phyloP scores from a whole-genome alignment of 2,113 vertebrate species.

The Apodemus sylvaticus region DNA sequence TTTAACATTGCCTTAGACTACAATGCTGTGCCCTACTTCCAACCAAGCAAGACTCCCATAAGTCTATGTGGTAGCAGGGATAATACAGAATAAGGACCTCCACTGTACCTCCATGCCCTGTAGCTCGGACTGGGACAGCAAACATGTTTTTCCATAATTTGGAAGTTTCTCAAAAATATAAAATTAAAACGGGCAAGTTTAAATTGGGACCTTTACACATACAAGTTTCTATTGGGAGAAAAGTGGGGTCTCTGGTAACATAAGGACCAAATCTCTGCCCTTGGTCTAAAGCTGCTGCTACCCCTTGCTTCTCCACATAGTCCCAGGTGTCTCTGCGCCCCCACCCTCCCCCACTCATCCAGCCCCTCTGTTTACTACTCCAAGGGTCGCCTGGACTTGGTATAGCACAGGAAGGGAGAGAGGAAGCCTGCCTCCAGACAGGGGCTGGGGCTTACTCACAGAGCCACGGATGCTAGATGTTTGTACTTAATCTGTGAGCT shows the following conservation, averaged over 20 bases:
- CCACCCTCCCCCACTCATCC: not conserved
- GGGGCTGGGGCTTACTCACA: not conserved
- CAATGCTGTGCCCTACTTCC: not conserved
- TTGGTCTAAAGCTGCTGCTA: not conserved
- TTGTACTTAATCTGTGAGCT: not conserved
- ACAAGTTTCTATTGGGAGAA: not conserved
- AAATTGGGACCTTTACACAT: not conserved
- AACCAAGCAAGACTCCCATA: not conserved
- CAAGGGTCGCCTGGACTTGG: not conserved
- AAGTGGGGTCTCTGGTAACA: not conserved
- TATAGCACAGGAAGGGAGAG: not conserved
- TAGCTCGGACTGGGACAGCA: not conserved
- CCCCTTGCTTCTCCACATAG: not conserved
- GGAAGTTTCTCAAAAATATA: not conserved
- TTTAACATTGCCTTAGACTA: slow-evolving; percentile 11
- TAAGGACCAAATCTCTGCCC: not conserved
- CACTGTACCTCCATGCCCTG: not conserved
- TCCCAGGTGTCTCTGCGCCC: not conserved
- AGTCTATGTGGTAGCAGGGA: not conserved
- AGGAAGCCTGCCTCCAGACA: not conserved
- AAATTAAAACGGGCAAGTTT: not conserved
- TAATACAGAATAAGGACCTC: not conserved
- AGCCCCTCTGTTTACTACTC: not conserved
- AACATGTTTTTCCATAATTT: not conserved
- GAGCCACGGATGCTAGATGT: not conserved